Percentiles rank a stretch among this genome's conserved stretches.
Evolutionary conservation across 92 coral and sea anemone genomes (phyloP).

Genomic region (Epizoanthus scotinus): DNA sequence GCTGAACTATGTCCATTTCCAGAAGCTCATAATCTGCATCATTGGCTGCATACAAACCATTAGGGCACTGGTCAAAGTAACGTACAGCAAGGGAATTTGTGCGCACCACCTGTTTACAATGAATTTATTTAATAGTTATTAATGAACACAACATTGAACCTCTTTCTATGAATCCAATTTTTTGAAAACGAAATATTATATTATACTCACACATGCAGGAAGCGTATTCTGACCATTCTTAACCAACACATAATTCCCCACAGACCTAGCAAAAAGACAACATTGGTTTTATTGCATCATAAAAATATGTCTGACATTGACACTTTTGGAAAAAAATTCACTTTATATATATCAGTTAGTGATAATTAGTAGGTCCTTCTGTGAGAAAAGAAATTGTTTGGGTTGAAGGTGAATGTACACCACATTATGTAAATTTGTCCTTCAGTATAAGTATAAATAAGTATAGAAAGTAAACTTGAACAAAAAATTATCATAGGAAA

Average conservation of each 20-base stretch:
- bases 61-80: constrained; percentile 35
- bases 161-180: constrained; percentile 33
- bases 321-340: constrained; percentile 19
- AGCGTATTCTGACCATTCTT: constrained; percentile 37
- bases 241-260: constrained; percentile 34
- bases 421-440: constrained; percentile 19
- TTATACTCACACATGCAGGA: constrained; percentile 38
- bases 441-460: constrained; percentile 36
- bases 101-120: constrained; percentile 35
- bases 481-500: constrained; percentile 27
- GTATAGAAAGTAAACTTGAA: constrained; percentile 36
- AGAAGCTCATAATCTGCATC: constrained; percentile 43
- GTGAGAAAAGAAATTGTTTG: constrained; percentile 31
- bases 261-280: constrained; percentile 28
- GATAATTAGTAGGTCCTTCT: constrained; percentile 36
- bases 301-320: constrained; percentile 31
- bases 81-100: constrained; percentile 45
- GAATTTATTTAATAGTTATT: constrained; percentile 18
- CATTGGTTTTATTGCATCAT: constrained; percentile 11
- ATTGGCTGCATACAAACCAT: constrained; percentile 39
- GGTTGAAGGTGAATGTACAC: constrained; percentile 34
- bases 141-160: constrained; percentile 32
- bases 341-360: constrained; percentile 17
- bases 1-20: constrained; percentile 36
- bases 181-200: constrained; percentile 24